Evolutionary conservation across 2,888 invertebrate species (phyloP), one percentile per base, ranked within the genome.

Genomic region (Sminthurides aquaticus): DNA sequence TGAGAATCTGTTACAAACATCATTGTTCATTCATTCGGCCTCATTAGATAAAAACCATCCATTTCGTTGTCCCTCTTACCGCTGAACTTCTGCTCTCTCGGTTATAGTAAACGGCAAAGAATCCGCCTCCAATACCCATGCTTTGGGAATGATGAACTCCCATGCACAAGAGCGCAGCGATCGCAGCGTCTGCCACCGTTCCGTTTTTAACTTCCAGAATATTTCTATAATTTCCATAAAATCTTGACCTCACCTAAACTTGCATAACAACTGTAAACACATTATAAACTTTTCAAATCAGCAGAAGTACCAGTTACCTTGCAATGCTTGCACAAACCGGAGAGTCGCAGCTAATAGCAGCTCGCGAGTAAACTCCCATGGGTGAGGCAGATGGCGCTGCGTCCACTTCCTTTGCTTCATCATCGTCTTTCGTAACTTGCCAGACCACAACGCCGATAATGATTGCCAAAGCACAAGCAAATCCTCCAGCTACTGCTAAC

Each of bases 71-170:
- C 8, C 8, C 18, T 18, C 91, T 83, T 0, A 89, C 89, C 79
- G 91, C 87, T 18, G 67, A 55, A n/a, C 22, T 27, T 3, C 22
- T 84, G 57, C 83, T 81, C 1, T 87, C 83, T 63, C 78, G 81
- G 2, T 83, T 79, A 1, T 80, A 83, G 52, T 78, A 74, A 62
- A 85, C 85, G 74, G 55, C 34, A 49, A 92, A 80, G 79, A 92
- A 92, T n/a, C 93, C 93, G 54, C 94, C 94, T 2, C 94, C 93
- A 3, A 93, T 80, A 0, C 93, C 93, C 86, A 87, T 88, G 75
- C 89, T 86, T 78, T 93, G 91, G 8, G 90, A 85, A 77, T 90
- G 86, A 1, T 87, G 84, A 8, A 91, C 82, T 0, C 93, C 92
- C 77, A 91, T 89, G 78, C 93, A 94, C 75, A 94, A 85, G 56